Conservation (phyloP, 2,888 invertebrate genomes). For the Amblyjoppa fuscipennis region DNA sequence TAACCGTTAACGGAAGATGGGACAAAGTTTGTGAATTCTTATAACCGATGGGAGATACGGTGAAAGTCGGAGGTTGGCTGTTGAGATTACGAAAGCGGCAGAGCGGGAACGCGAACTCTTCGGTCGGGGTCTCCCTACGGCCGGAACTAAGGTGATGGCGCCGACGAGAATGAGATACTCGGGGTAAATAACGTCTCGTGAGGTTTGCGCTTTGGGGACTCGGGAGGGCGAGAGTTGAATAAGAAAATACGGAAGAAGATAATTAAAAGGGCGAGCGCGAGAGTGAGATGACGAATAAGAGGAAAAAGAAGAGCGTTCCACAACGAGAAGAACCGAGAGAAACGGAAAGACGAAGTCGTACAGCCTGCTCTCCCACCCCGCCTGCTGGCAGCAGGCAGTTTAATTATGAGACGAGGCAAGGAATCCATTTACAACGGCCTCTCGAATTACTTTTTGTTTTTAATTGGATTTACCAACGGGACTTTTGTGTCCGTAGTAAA, state of each 20-base stretch:
- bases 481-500: background rate
- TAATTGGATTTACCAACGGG: background rate
- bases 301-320: slow-evolving; percentile 26
- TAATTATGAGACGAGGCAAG: slow-evolving; percentile 32
- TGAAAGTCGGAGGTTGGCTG: slow-evolving; percentile 12
- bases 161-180: slow-evolving; percentile 50
- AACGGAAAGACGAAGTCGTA: slow-evolving; percentile 38
- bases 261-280: slow-evolving; percentile 27
- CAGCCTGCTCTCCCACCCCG: slow-evolving; percentile 33
- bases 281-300: slow-evolving; percentile 60
- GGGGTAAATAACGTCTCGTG: slow-evolving; percentile 53
- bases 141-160: slow-evolving; percentile 5
- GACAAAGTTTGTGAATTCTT: slow-evolving; percentile 61
- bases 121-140: slow-evolving; percentile 29
- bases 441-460: slow-evolving; percentile 39
- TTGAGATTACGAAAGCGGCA: slow-evolving; percentile 25
- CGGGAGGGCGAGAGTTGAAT: slow-evolving; percentile 28
- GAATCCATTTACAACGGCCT: slow-evolving; percentile 59
- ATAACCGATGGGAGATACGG: slow-evolving; percentile 43
- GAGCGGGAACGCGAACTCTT: slow-evolving; percentile 33
- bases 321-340: slow-evolving; percentile 47
- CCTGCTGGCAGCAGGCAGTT: slow-evolving; percentile 33
- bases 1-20: slow-evolving; percentile 50
- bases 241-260: slow-evolving; percentile 48
- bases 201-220: slow-evolving; percentile 40